Conservation (phyloP, 2,888 invertebrate species). For the Tuberolachnus salignus region DNA sequence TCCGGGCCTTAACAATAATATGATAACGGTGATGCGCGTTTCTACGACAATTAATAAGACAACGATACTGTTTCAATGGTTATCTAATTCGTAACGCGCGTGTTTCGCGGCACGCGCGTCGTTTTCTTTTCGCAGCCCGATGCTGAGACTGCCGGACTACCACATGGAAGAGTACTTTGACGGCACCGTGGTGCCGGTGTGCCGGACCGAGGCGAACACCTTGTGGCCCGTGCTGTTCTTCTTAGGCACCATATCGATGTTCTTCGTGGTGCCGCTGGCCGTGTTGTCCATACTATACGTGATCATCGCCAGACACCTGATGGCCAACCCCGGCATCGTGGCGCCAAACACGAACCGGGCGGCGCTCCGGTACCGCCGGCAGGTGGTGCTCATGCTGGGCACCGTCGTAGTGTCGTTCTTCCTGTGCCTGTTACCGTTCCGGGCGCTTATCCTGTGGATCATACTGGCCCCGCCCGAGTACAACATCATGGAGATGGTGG, state of each 20-base stretch:
- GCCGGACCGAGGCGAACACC: constrained; percentile 79
- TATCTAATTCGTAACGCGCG: constrained; percentile 9
- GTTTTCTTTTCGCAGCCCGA: constrained; percentile 71
- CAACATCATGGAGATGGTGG: constrained; percentile 72
- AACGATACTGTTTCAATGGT: too few species aligned
- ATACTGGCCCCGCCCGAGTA: constrained; percentile 74
- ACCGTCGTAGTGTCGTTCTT: constrained; percentile 91
- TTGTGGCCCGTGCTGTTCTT: constrained; percentile 82
- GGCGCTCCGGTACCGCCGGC: constrained; percentile 60
- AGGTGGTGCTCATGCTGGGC: constrained; percentile 80
- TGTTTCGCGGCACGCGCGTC: background rate
- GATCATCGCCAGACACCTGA: constrained; percentile 82
- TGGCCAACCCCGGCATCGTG: constrained; percentile 78
- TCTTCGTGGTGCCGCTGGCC: constrained; percentile 83
- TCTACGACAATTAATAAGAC: too few species aligned
- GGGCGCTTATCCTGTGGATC: constrained; percentile 86
- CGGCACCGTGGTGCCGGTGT: constrained; percentile 75
- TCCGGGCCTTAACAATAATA: too few species aligned
- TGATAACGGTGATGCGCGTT: too few species aligned
- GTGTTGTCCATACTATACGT: constrained; percentile 83
- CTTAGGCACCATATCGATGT: constrained; percentile 77
- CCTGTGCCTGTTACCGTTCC: constrained; percentile 85
- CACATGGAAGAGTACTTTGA: constrained; percentile 73
- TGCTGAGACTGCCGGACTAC: constrained; percentile 80
- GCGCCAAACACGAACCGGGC: constrained; percentile 64